phyloP scores from a whole-genome alignment of 2,113 vertebrate genomes.

The Paraplagusia blochii region DNA sequence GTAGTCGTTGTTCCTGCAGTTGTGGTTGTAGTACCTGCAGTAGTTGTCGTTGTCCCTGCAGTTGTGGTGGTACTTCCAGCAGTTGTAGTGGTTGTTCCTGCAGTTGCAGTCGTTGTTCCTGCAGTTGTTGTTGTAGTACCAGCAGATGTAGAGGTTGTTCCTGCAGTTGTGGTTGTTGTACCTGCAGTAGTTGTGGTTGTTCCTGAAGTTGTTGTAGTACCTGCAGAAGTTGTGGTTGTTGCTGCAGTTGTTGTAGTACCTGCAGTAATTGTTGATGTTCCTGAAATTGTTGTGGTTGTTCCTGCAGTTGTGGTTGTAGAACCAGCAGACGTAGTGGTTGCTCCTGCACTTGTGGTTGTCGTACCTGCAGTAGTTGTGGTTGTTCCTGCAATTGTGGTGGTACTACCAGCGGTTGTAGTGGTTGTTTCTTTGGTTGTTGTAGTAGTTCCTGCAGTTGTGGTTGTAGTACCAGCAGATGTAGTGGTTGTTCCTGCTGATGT shows the following conservation, averaged over 20 bases:
- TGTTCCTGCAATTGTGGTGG: conserved; percentile 10
- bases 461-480: too few relatives aligned
- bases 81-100: too few relatives aligned
- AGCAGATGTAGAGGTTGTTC: background rate
- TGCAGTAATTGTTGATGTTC: background rate
- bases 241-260: too few relatives aligned
- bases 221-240: too few relatives aligned
- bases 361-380: too few relatives aligned
- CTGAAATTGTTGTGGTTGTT: background rate
- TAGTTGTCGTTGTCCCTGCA: conserved; percentile 9
- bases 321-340: too few relatives aligned
- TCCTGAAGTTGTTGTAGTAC: conserved; percentile 4
- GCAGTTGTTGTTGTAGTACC: background rate
- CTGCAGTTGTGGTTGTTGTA: too few relatives aligned
- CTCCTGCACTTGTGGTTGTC: too few relatives aligned
- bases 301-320: too few relatives aligned
- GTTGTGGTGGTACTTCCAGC: background rate
- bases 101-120: too few relatives aligned
- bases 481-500: too few relatives aligned
- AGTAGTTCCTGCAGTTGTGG: background rate
- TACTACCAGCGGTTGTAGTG: background rate
- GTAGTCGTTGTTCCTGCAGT: background rate
- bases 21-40: conserved; percentile 8
- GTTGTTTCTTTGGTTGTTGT: background rate
- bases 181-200: too few relatives aligned